Conservation (phyloP, 2,113 vertebrate genomes). For the Tyrannus savana region DNA sequence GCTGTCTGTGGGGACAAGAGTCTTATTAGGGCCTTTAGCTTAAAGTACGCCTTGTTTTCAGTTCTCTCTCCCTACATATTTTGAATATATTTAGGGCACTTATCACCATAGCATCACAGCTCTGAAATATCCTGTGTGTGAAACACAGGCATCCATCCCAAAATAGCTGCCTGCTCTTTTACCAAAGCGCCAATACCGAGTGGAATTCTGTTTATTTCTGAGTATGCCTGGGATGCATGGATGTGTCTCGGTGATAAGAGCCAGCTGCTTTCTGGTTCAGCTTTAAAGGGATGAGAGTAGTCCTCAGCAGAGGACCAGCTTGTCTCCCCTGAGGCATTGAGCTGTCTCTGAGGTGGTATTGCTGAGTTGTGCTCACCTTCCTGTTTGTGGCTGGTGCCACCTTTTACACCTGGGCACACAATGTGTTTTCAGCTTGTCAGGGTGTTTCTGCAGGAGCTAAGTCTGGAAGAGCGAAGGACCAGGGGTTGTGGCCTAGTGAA, state of each 20-base stretch:
- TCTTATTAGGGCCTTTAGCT: background rate
- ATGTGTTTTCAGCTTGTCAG: background rate
- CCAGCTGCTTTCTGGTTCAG: background rate
- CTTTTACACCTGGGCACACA: background rate
- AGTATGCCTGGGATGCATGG: background rate
- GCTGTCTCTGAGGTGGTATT: background rate
- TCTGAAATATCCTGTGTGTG: background rate
- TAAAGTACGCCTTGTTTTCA: background rate
- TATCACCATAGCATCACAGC: slow-evolving; percentile 58
- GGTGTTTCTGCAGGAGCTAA: background rate
- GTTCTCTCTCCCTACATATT: slow-evolving; percentile 7
- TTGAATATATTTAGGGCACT: slow-evolving; percentile 38
- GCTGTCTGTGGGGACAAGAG: background rate
- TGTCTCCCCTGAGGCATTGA: background rate
- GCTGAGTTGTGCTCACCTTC: background rate
- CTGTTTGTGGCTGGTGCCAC: background rate
- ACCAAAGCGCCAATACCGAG: background rate
- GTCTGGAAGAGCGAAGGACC: background rate
- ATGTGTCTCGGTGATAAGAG: background rate
- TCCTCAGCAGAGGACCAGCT: background rate
- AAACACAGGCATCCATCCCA: background rate
- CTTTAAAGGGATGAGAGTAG: background rate
- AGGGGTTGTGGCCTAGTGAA: background rate
- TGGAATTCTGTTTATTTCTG: background rate
- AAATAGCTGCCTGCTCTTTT: slow-evolving; percentile 36